Conservation (phyloP, 2,113 vertebrate species). For the Brachionichthys hirsutus region DNA sequence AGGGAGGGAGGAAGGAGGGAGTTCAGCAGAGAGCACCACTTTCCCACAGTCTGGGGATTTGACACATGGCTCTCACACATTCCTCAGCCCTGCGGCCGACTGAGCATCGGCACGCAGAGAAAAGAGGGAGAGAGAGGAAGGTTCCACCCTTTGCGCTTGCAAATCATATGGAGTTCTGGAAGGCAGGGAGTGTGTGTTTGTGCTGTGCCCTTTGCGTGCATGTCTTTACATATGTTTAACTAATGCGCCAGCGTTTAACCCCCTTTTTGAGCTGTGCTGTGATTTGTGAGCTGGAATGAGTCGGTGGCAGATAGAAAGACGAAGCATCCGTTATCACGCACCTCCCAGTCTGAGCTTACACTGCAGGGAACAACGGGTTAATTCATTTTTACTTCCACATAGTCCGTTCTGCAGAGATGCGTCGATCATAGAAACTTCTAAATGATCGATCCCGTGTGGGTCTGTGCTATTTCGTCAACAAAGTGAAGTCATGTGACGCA, state of each 20-base stretch:
- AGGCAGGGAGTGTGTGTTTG: conserved; percentile 49
- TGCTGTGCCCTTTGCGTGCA: conserved; percentile 39
- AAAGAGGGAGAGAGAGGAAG: conserved; percentile 60
- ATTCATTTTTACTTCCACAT: neutral
- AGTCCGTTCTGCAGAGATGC: conserved; percentile 1
- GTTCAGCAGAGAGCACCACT: conserved; percentile 92
- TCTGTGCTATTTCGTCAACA: neutral
- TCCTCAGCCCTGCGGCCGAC: conserved; percentile 88
- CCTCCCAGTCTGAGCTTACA: neutral
- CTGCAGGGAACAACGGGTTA: neutral
- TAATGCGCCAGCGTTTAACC: conserved; percentile 35
- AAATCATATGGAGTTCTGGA: conserved; percentile 69
- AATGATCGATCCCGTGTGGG: neutral
- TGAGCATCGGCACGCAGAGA: conserved; percentile 68
- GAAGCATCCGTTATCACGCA: neutral
- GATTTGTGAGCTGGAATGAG: conserved; percentile 6
- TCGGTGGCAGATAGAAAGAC: neutral
- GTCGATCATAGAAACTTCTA: neutral
- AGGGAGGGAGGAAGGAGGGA: conserved; percentile 66
- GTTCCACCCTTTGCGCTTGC: conserved; percentile 82
- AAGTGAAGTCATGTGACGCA: conserved; percentile 21
- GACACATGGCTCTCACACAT: conserved; percentile 98
- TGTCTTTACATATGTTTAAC: conserved; percentile 47
- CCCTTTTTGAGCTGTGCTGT: neutral
- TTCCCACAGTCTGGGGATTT: conserved; percentile 98